Evolutionary conservation across 2,113 vertebrate genomes (phyloP), one percentile per base, ranked within the genome.

Genomic region (Austrofundulus limnaeus): DNA sequence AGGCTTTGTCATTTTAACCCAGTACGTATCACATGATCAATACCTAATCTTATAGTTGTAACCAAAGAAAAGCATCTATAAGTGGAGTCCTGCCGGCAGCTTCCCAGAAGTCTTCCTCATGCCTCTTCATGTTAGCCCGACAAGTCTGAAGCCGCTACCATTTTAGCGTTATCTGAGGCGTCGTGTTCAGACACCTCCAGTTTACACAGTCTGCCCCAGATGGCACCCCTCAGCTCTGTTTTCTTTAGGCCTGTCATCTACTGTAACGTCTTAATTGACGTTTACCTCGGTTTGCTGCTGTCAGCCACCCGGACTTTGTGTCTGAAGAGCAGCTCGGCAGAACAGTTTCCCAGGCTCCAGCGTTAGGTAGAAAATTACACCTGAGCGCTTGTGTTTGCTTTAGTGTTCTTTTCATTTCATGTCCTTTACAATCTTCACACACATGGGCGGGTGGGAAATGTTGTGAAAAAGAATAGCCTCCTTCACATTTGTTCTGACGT

Each of bases 121-220:
- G 84, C 74, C 79, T 58, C 74, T 61, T 84, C 79, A 66, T 68
- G 81, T 81, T 77, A 63, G 68, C 58, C 61, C 52, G 76, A 77
- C 78, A 70, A 66, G 73, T 81, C 78, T 38, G 59, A 74, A 81
- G 78, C 76, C 76, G 80, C 87, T 78, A 72, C 77, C 60, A 77
- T 80, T 72, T 81, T 63, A 71, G 71, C 71, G 57, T 53, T 38
- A 70, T 72, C 77, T 66, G 72, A 38, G 16, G 77, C 77, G 11
- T 85, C 85, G 25, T 85, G 84, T 88, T 87, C 84, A 89, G 87
- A 85, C 86, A 87, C 84, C 81, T 85, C 83, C 63, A 51, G 83
- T 87, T 83, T 82, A 86, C 83, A 85, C 82, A 77, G 77, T 62
- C 71, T 17, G 66, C 56, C 80, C 68, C 80, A 78, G 75, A 84